Conservation (phyloP, 2,113 vertebrate genomes). For the Aldabrachelys gigantea region DNA sequence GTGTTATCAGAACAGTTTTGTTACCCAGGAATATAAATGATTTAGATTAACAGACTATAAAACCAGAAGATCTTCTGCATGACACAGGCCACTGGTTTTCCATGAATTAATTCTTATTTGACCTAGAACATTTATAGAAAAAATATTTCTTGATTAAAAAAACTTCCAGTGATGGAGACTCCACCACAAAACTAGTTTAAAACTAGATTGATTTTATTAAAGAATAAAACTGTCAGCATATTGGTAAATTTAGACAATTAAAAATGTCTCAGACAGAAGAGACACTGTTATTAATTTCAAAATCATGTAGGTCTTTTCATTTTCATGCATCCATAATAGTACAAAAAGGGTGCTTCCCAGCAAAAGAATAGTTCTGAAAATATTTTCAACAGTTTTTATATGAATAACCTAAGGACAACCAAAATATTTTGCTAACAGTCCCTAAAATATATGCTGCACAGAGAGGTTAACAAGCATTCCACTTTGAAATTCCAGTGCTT, state of each 20-base stretch:
- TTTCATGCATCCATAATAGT: accelerated
- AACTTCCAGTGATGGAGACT: neutral
- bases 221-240: neutral
- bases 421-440: accelerated
- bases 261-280: neutral
- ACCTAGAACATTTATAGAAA: neutral
- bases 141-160: neutral
- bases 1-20: accelerated
- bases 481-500: neutral
- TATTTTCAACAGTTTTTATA: accelerated
- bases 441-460: neutral
- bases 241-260: neutral
- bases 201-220: neutral
- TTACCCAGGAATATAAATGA: accelerated
- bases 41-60: neutral
- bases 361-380: neutral
- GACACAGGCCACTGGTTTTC: neutral
- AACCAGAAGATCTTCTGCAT: neutral
- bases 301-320: neutral
- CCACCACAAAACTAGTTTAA: neutral
- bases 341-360: neutral
- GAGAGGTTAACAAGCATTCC: neutral
- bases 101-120: neutral
- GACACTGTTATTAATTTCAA: neutral
- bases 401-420: neutral